These are phyloP conservation scores for Rhinolophus sinicus DNA, from an alignment of 2,113 vertebrate species.

Conservation along the genomic window DNA sequence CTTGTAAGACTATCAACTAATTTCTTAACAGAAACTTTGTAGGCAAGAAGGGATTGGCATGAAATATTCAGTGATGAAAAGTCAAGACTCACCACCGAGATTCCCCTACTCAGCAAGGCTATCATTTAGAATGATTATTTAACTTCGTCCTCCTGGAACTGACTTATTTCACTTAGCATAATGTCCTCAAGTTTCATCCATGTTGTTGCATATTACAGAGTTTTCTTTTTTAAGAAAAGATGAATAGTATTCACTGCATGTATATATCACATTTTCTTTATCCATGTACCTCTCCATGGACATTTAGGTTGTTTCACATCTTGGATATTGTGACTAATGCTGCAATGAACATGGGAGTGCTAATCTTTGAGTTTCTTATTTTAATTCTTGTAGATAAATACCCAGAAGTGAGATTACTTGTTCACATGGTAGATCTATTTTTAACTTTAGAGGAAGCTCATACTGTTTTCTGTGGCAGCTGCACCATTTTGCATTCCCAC, in stretches of 20 bases:
- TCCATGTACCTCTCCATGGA: neutral
- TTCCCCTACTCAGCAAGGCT: neutral
- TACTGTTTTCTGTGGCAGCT: no score
- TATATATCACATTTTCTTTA: neutral
- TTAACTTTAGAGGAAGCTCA: no score
- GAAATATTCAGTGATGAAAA: neutral
- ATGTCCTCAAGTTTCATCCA: neutral
- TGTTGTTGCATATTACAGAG: neutral
- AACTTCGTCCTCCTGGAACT: neutral
- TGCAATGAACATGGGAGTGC: no score
- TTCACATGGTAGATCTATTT: no score
- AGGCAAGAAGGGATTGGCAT: neutral
- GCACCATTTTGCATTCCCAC: no score
- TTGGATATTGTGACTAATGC: neutral
- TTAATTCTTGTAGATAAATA: no score
- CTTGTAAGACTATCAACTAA: neutral
- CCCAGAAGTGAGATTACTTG: no score
- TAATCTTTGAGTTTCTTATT: no score
- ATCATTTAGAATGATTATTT: no score
- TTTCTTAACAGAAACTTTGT: neutral
- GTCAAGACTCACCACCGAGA: neutral
- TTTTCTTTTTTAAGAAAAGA: neutral
- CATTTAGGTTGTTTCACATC: neutral
- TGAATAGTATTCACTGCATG: neutral
- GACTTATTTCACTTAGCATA: neutral